These are phyloP conservation scores for Mya arenaria DNA, from an alignment of 1,140 invertebrate species.

Conservation along the genomic window DNA sequence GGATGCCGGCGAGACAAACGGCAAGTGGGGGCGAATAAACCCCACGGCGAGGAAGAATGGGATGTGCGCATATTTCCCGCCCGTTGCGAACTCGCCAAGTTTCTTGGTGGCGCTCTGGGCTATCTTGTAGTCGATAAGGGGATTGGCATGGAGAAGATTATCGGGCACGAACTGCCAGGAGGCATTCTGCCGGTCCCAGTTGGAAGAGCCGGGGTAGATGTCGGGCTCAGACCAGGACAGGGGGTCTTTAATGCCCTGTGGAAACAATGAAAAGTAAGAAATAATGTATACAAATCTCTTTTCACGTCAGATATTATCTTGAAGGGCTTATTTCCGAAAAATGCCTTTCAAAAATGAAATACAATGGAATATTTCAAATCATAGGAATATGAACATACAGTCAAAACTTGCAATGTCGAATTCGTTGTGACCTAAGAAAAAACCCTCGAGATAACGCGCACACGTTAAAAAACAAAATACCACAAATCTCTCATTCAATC, in stretches of 20 bases:
- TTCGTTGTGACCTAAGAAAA: too few relatives aligned
- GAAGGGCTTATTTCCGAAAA: too few relatives aligned
- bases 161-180: conserved; percentile 24
- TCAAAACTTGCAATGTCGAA: too few relatives aligned
- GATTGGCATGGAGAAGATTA: not conserved
- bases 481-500: too few relatives aligned
- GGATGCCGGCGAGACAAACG: conserved; percentile 60
- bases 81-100: conserved; percentile 24
- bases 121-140: conserved; percentile 40
- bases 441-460: too few relatives aligned
- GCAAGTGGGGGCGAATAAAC: conserved; percentile 63
- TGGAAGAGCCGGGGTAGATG: conserved; percentile 8
- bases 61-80: conserved; percentile 73
- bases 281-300: too few relatives aligned
- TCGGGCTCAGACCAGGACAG: conserved; percentile 54
- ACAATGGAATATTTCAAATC: too few relatives aligned
- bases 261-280: too few relatives aligned
- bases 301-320: too few relatives aligned
- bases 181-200: not conserved
- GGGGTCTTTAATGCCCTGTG: conserved; percentile 54
- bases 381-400: too few relatives aligned
- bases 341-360: too few relatives aligned
- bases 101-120: conserved; percentile 23
- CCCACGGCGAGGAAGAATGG: conserved; percentile 66
- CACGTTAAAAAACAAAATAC: too few relatives aligned